Percentiles rank a stretch among this genome's conserved stretches.
These are phyloP conservation scores for Berghia stephanieae DNA, from an alignment of 1,140 invertebrate species.

Conservation along the genomic window DNA sequence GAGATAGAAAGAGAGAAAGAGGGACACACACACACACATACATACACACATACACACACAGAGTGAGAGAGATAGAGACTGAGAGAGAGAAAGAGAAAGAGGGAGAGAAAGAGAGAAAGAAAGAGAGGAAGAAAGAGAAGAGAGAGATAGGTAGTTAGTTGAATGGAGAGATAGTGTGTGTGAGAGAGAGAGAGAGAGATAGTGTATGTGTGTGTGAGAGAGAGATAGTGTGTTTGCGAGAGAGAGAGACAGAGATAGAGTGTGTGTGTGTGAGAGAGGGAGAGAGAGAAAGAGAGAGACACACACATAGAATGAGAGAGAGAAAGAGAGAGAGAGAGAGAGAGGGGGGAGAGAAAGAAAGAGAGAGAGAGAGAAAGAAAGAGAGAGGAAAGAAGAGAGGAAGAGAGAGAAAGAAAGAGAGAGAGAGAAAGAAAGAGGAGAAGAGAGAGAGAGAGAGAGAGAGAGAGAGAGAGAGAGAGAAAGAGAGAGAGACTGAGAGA, in stretches of 20 bases:
- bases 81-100: neutral
- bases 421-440: neutral
- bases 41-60: neutral
- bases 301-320: too few relatives aligned
- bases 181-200: too few relatives aligned
- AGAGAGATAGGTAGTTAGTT: too few relatives aligned
- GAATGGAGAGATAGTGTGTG: neutral
- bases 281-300: too few relatives aligned
- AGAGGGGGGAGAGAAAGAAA: neutral
- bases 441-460: neutral
- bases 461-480: neutral
- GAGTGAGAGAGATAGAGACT: too few relatives aligned
- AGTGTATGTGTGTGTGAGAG: too few relatives aligned
- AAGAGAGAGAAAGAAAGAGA: constrained; percentile 9
- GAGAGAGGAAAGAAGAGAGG: neutral
- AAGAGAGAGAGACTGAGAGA: neutral
- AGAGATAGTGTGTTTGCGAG: too few relatives aligned
- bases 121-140: neutral
- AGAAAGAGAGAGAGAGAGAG: too few relatives aligned
- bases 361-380: neutral
- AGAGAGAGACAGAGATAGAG: too few relatives aligned
- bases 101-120: neutral
- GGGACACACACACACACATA: too few relatives aligned
- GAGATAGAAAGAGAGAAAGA: too few relatives aligned
- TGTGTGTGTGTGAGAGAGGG: too few relatives aligned